These are phyloP conservation scores for Diaphora mendica DNA, from an alignment of 2,888 invertebrate genomes.

Conservation along the genomic window DNA sequence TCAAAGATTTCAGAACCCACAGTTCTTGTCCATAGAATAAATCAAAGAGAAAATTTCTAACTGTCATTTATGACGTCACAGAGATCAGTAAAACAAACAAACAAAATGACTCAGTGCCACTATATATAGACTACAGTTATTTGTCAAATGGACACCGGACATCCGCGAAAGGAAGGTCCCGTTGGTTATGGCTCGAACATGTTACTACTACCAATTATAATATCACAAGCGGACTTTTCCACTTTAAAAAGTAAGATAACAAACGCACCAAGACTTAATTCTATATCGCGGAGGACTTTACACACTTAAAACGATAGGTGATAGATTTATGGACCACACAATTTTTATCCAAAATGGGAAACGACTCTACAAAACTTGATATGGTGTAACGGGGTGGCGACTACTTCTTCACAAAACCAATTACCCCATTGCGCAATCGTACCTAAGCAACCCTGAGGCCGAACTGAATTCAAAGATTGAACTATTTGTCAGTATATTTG, in stretches of 20 bases:
- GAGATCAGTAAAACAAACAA: constrained; percentile 19
- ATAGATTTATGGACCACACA: not conserved
- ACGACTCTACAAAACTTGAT: not conserved
- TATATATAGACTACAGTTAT: constrained; percentile 14
- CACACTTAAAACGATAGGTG: no score
- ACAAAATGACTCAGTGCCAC: constrained; percentile 8
- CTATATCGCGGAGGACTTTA: not conserved
- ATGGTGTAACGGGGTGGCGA: no score
- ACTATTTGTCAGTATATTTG: no score
- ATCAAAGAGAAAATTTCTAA: constrained; percentile 6
- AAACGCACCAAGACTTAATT: not conserved
- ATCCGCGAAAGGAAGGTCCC: constrained; percentile 18
- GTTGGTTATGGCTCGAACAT: constrained; percentile 10
- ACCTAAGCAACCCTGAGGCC: no score
- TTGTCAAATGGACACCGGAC: constrained; percentile 8
- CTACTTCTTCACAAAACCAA: no score
- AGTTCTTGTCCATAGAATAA: not conserved
- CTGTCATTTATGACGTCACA: constrained; percentile 35
- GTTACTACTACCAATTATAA: not conserved
- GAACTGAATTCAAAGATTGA: no score
- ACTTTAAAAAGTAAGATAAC: not conserved
- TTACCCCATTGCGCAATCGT: no score
- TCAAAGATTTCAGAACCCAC: not conserved
- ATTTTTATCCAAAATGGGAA: not conserved
- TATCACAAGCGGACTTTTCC: not conserved